Evolutionary conservation across 2,888 invertebrate species (phyloP), one percentile per base, ranked within the genome.

Genomic region (Stomorhina lunata): DNA sequence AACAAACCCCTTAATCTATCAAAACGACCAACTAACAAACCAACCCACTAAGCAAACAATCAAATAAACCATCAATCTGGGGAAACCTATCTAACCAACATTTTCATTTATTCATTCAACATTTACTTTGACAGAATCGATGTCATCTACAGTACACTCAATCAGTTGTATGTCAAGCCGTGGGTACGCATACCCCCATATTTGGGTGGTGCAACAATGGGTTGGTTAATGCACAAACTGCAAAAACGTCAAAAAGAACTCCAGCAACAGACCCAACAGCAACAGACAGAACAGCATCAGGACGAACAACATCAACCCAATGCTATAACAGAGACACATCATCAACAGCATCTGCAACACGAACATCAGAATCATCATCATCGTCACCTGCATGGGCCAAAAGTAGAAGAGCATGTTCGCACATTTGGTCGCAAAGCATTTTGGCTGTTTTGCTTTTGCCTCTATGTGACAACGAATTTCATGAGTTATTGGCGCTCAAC

Each of bases 401-500:
- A 12, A n/a, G n/a, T n/a, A n/a, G n/a, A 45, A 53, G 17, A 61
- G 37, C 25, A 68, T 66, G 45, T 45, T 84, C 17, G 45, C 73
- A 84, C 43, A 72, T 50, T 80, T 69, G 7, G 73, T 84, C 79
- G 71, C 61, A 50, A 80, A 22, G n/a, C 82, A 27, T 88, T 88
- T 81, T 89, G 89, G 89, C 57, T 85, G 6, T 50, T 87, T 32
- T 84, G 84, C 4, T 59, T 80, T 63, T 45, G 81, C 34, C 55
- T 88, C 7, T 88, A 87, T 80, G 81, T 86, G 59, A 71, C 82
- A 15, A 88, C 88, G 29, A 87, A 87, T 76, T 86, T 87, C 69
- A 88, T 89, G 89, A 88, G 86, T 72, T 89, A 87, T 78, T 88
- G 88, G 88, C 87, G 87, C 40, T 82, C 84, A n/a, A 85, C 88